Evolutionary conservation across 2,888 invertebrate species (phyloP), one percentile per base, ranked within the genome.

Genomic region (Leptinotarsa haldemani): DNA sequence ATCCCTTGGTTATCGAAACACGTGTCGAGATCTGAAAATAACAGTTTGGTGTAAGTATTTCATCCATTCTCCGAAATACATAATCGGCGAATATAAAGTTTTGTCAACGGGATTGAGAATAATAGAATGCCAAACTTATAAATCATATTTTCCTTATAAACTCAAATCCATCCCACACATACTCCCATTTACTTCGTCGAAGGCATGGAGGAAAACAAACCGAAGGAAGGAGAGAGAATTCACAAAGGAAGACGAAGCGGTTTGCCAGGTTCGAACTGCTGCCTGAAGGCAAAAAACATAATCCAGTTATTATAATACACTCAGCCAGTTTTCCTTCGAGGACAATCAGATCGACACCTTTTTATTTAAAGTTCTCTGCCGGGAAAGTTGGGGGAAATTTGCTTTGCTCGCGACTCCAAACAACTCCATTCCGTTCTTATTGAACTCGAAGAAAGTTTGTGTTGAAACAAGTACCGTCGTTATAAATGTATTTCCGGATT

Each of bases 221-320:
- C 52, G 13, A 20, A 40, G 40, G 18, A 30, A 67, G 22, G 18
- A 52, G 61, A 16, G 61, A 40, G 61, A 61, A 61, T 61, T 61
- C 40, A 61, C 61, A 61, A 61, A 61, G 61, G 61, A 61, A 40
- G 61, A n/a, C 40, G 73, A 75, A 70, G 69, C 74, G 75, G 72
- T 68, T 61, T 68, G 61, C 74, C 70, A 73, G 76, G 76, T 66
- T 78, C 80, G 79, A 79, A 81, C 65, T 78, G 79, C 76, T 78
- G 76, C 79, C 74, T 76, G 76, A 75, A 75, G 80, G 79, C 64
- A 70, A 68, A 79, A 81, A 81, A 80, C 81, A 80, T 84, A 83
- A 84, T 84, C 83, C 81, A 82, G 83, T 84, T 84, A 83, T 83
- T 83, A 82, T 83, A 83, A 83, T 83, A 83, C 77, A 80, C 80